phyloP scores from a whole-genome alignment of 2,888 invertebrate genomes.

The Caenorhabditis sp. region DNA sequence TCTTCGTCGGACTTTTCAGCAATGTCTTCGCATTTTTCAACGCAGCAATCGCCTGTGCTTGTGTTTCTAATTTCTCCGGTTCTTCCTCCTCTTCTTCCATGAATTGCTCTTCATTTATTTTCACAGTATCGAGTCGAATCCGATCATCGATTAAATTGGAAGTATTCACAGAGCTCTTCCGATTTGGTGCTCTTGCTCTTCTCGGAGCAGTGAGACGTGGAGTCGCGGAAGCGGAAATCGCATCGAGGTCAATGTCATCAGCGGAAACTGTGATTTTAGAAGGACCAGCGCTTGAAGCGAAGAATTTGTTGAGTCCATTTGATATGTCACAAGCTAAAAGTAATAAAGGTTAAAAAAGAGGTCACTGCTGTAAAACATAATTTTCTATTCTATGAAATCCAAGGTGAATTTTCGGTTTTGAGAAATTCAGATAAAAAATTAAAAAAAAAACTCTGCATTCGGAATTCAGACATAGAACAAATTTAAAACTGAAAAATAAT shows the following conservation, averaged over 20 bases:
- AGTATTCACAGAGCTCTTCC: slow-evolving; percentile 8
- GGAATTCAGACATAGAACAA: too few species aligned
- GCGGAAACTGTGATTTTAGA: not conserved
- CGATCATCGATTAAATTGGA: slow-evolving; percentile 17
- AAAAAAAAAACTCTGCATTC: too few species aligned
- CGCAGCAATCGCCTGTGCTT: slow-evolving; percentile 34
- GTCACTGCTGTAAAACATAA: too few species aligned
- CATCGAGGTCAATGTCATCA: slow-evolving; percentile 26
- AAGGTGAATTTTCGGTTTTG: not conserved
- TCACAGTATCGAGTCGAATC: slow-evolving; percentile 15
- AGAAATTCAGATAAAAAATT: too few species aligned
- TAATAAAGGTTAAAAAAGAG: not conserved
- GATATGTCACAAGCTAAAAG: slow-evolving; percentile 31
- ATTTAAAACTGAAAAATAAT: too few species aligned
- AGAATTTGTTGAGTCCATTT: slow-evolving; percentile 27
- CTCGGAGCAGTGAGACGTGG: slow-evolving; percentile 27
- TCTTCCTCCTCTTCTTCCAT: slow-evolving; percentile 25
- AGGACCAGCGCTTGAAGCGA: slow-evolving; percentile 8
- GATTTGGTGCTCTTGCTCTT: slow-evolving; percentile 31
- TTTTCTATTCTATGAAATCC: too few species aligned
- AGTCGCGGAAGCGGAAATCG: slow-evolving; percentile 17
- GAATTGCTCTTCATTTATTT: slow-evolving; percentile 20
- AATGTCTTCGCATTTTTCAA: slow-evolving; percentile 24
- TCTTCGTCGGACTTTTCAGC: slow-evolving; percentile 40
- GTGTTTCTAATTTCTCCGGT: slow-evolving; percentile 33